Conservation (phyloP, 2,113 vertebrate genomes). For the Hippocampus abdominalis region DNA sequence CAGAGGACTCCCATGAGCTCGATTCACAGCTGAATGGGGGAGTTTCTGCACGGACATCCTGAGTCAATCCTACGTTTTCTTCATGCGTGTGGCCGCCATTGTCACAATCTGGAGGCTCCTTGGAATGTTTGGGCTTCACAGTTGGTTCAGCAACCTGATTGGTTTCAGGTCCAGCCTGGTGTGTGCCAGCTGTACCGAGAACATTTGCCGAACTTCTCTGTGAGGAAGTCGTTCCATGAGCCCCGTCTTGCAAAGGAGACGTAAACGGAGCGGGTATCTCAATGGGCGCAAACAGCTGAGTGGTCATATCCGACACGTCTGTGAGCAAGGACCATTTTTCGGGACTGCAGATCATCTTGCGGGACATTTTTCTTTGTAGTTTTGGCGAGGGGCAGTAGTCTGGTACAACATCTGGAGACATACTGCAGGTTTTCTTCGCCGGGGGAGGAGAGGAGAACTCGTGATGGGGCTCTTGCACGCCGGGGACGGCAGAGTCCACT, state of each 20-base stretch:
- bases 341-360: conserved; percentile 61
- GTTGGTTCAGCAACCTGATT: conserved; percentile 29
- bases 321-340: conserved; percentile 64
- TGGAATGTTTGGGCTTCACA: conserved; percentile 51
- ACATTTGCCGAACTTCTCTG: neutral
- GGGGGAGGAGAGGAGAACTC: conserved; percentile 72
- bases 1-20: conserved; percentile 40
- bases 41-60: neutral
- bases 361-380: conserved; percentile 75
- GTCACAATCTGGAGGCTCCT: conserved; percentile 52
- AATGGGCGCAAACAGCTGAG: conserved; percentile 59
- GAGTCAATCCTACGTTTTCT: neutral
- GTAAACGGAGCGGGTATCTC: conserved; percentile 53
- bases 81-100: neutral
- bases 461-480: conserved; percentile 44
- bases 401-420: conserved; percentile 65
- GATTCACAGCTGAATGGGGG: neutral
- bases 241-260: conserved; percentile 18
- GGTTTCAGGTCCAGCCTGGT: conserved; percentile 7
- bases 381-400: conserved; percentile 71
- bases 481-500: conserved; percentile 27
- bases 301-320: conserved; percentile 62
- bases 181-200: conserved; percentile 2
- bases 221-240: conserved; percentile 11
- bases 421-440: conserved; percentile 74